A percentile compares a stretch with the other conserved stretches of the same genome.
phyloP scores from a whole-genome alignment of 2,888 invertebrate species.

The Leptinotarsa rubiginosa region DNA sequence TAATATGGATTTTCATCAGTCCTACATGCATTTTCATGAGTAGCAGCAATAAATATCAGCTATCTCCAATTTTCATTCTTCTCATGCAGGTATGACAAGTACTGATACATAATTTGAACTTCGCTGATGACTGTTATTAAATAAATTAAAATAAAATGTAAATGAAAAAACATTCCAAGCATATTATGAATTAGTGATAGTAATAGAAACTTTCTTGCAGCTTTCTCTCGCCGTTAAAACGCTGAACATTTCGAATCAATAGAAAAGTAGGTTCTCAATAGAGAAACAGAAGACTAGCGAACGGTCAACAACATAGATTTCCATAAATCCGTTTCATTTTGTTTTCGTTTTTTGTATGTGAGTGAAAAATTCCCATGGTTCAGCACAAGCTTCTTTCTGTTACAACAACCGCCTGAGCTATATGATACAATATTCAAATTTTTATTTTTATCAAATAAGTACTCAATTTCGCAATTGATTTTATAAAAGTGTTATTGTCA shows the following conservation, averaged over 20 bases:
- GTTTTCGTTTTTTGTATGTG: neutral
- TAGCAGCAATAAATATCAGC: neutral
- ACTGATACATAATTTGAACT: neutral
- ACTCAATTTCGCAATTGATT: too few species aligned
- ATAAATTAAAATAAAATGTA: slow-evolving; percentile 17
- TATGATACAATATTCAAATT: too few species aligned
- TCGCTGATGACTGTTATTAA: slow-evolving; percentile 8
- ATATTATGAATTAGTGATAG: slow-evolving; percentile 51
- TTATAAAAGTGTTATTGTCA: too few species aligned
- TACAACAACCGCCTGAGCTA: too few species aligned
- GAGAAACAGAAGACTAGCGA: slow-evolving; percentile 41
- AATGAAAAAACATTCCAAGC: slow-evolving; percentile 28
- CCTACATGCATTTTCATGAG: neutral
- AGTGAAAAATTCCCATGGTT: too few species aligned
- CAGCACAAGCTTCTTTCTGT: too few species aligned
- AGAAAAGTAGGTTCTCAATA: slow-evolving; percentile 52
- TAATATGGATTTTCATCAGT: neutral
- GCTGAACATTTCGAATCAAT: slow-evolving; percentile 47
- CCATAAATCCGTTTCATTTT: slow-evolving; percentile 40
- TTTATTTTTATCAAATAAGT: too few species aligned
- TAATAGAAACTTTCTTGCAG: slow-evolving; percentile 51
- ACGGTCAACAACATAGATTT: slow-evolving; percentile 41
- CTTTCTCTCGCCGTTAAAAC: slow-evolving; percentile 49
- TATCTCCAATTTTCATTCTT: neutral
- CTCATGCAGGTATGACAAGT: neutral